Evolutionary conservation across 2,113 vertebrate genomes (phyloP), one percentile per base, ranked within the genome.

Genomic region (Bufo gargarizans): DNA sequence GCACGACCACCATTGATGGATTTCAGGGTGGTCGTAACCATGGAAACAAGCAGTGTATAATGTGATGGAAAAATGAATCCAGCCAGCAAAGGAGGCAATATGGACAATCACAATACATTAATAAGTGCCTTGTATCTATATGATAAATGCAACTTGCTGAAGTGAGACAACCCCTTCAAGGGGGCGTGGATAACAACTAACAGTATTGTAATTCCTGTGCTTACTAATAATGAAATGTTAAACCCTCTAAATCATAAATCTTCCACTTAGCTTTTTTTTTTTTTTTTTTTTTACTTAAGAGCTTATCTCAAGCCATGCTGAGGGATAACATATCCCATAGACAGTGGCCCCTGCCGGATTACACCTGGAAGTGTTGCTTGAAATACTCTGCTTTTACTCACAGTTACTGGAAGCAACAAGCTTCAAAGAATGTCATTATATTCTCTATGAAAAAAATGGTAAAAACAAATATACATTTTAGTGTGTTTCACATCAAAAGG

Each of bases 341-440:
- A 79, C 63, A 86, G 76, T 45, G 74, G 59, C 85, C 76, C 85
- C 85, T 86, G 85, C 85, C 56, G 59, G 85, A 86, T 63, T 53
- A 86, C 85, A 86, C 74, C 85, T 86, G 85, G 74, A 79, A 61
- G 67, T 55, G n/a, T 86, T 55, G 74, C 67, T 79, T 86, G 85
- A 86, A 86, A 86, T 86, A 47, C 76, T 63, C 59, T 2, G 33
- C 43, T 86, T 63, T 63, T 78, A 77, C 74, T 78, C 74, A 76
- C 53, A 12, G 85, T 79, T 77, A 77, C 76, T 86, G 58, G 59
- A 47, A 86, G 85, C 74, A 61, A 78, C n/a, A 43, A 86, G 85
- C 85, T 86, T 86, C 85, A 86, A 86, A 86, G 85, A 86, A 78
- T 67, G 20, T 77, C 58, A 86, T 86, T 86, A 86, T 86, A 65